Evolutionary conservation across 1,140 invertebrate species (phyloP).

Genomic region (Aleiodes sp.): DNA sequence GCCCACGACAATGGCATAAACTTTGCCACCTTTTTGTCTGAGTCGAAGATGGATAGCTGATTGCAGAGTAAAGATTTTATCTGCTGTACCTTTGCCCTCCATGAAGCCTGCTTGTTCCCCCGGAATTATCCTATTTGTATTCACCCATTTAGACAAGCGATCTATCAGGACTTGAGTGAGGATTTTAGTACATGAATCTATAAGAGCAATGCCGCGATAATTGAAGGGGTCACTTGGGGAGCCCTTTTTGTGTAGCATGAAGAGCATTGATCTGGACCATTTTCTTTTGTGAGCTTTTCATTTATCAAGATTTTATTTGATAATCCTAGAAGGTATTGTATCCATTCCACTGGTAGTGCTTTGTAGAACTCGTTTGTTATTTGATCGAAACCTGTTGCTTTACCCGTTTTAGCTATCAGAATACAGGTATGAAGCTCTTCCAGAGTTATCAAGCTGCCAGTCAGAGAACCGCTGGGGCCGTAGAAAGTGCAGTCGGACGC

Average conservation of each 20-base stretch:
- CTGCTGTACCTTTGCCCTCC: slow-evolving; percentile 5
- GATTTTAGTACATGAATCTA: background rate
- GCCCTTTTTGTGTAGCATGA: slow-evolving; percentile 19
- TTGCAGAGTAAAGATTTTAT: slow-evolving; percentile 31
- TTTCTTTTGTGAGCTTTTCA: background rate
- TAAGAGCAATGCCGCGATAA: background rate
- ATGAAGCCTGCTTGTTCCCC: slow-evolving; percentile 28
- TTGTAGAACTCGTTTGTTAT: background rate
- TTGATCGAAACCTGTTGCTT: background rate
- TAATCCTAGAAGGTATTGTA: background rate
- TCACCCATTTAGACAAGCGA: background rate
- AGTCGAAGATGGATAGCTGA: slow-evolving; percentile 6
- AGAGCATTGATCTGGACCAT: background rate
- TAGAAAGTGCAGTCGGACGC: background rate
- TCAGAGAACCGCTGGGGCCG: background rate
- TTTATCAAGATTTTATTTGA: background rate
- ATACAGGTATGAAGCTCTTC: background rate
- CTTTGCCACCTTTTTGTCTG: background rate
- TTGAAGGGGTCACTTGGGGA: background rate
- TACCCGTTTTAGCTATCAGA: background rate
- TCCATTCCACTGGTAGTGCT: background rate
- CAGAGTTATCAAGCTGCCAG: background rate
- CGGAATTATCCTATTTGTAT: background rate
- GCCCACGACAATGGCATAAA: background rate
- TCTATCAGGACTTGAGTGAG: background rate